A percentile compares a stretch with the other conserved stretches of the same genome.
Evolutionary conservation across 2,113 vertebrate species (phyloP).

Genomic region (Miniopterus natalensis): DNA sequence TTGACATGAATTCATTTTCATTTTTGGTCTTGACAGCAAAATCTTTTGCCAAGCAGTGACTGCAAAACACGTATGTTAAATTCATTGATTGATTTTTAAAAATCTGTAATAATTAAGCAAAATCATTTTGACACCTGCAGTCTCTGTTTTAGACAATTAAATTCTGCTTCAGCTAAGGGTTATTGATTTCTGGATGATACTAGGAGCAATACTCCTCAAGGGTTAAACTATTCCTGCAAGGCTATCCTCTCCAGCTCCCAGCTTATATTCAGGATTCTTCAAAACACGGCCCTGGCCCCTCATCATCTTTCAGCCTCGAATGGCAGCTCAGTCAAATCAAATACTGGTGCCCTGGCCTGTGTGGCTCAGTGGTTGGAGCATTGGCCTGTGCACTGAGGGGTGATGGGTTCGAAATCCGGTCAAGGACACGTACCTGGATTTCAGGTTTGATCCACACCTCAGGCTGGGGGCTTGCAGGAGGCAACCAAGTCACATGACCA

Average conservation of each 20-base stretch:
- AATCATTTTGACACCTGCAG: conserved; percentile 64
- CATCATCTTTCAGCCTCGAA: conserved; percentile 15
- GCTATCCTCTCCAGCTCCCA: conserved; percentile 58
- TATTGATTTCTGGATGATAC: conserved; percentile 60
- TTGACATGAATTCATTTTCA: conserved; percentile 64
- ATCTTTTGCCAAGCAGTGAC: conserved; percentile 54
- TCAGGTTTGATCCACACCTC: too few species aligned
- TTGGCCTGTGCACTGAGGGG: too few species aligned
- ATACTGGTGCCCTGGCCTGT: neutral
- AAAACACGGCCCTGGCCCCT: conserved; percentile 39
- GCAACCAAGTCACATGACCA: neutral
- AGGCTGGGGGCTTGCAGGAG: too few species aligned
- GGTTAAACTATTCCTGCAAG: conserved; percentile 68
- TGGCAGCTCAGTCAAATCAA: conserved; percentile 36
- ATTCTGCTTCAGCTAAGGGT: conserved; percentile 60
- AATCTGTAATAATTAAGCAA: conserved; percentile 77
- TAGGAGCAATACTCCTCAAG: conserved; percentile 35
- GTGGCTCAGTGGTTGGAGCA: too few species aligned
- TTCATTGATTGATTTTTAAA: conserved; percentile 71
- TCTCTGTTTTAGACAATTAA: conserved; percentile 74
- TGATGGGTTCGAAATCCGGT: too few species aligned
- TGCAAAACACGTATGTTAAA: conserved; percentile 54
- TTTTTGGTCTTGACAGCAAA: conserved; percentile 65
- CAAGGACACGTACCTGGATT: too few species aligned
- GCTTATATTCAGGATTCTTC: neutral